A percentile compares a stretch with the other conserved stretches of the same genome.
phyloP scores from a whole-genome alignment of 2,888 invertebrate species.

The Tetanocera ferruginea region DNA sequence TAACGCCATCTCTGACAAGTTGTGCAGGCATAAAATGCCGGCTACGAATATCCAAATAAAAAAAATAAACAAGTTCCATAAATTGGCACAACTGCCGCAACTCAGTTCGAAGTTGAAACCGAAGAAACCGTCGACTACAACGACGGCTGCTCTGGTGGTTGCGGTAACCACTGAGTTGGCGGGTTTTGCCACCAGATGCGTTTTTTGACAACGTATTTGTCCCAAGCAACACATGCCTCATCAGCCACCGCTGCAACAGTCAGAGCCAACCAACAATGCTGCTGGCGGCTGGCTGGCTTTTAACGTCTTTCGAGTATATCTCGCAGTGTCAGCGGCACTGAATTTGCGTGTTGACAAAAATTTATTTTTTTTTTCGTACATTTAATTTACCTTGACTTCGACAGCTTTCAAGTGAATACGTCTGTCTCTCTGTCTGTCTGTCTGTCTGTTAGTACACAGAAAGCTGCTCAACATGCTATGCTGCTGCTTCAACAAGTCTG shows the following conservation, averaged over 20 bases:
- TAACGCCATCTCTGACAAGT: constrained; percentile 40
- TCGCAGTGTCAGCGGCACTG: constrained; percentile 12
- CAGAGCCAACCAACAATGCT: constrained; percentile 13
- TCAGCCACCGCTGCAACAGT: constrained; percentile 17
- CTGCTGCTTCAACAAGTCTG: constrained; percentile 1
- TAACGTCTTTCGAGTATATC: constrained; percentile 5
- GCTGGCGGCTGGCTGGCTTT: constrained; percentile 32
- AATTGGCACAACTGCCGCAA: constrained; percentile 37
- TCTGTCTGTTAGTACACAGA: constrained; percentile 16
- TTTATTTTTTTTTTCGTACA: constrained; percentile 4
- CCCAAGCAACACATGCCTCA: constrained; percentile 42
- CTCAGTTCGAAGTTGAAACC: background rate
- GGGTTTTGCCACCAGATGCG: constrained; percentile 35
- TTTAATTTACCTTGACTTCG: constrained; percentile 30
- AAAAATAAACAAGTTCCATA: constrained; percentile 32
- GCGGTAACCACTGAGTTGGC: constrained; percentile 15
- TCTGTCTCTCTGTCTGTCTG: constrained; percentile 12
- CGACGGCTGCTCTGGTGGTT: background rate
- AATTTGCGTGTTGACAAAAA: constrained; percentile 44
- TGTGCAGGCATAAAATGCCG: constrained; percentile 10
- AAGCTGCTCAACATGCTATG: constrained; percentile 27
- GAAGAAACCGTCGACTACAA: background rate
- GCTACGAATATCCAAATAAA: background rate
- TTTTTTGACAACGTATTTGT: constrained; percentile 35
- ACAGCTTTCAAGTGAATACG: constrained; percentile 4